A percentile compares a stretch with the other conserved stretches of the same genome.
Conservation (phyloP, 2,888 invertebrate genomes). For the Drosophila antonietae region DNA sequence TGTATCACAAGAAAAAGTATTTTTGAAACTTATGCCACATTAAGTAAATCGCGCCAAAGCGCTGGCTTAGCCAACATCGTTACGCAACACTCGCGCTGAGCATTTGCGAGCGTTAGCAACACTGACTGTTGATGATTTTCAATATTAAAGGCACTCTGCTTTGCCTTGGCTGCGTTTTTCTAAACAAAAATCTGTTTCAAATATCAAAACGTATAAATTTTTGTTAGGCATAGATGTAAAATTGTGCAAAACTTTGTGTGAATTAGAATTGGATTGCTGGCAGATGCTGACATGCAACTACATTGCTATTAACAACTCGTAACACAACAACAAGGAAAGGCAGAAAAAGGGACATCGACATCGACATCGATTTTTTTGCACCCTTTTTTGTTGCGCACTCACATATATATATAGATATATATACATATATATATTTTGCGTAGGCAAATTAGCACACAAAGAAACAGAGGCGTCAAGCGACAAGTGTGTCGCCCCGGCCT, state of each 20-base stretch:
- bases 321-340: constrained; percentile 16
- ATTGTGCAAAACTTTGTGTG: constrained; percentile 21
- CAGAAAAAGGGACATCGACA: constrained; percentile 70
- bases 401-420: background rate
- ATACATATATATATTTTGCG: constrained; percentile 26
- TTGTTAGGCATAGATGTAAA: constrained; percentile 28
- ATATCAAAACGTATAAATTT: constrained; percentile 41
- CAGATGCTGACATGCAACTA: constrained; percentile 10
- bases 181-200: constrained; percentile 45
- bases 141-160: constrained; percentile 58
- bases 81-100: constrained; percentile 16
- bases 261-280: constrained; percentile 11
- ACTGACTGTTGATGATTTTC: constrained; percentile 69
- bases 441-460: constrained; percentile 60
- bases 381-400: constrained; percentile 61
- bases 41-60: constrained; percentile 9
- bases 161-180: constrained; percentile 42
- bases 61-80: background rate
- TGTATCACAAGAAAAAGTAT: background rate
- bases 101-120: constrained; percentile 33
- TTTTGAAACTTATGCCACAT: background rate
- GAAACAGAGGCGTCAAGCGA: constrained; percentile 29
- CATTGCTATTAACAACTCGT: background rate
- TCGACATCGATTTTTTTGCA: constrained; percentile 76
- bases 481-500: constrained; percentile 42